Conservation (phyloP, 2,113 vertebrate species). For the Chamaetylas fuelleborni region DNA sequence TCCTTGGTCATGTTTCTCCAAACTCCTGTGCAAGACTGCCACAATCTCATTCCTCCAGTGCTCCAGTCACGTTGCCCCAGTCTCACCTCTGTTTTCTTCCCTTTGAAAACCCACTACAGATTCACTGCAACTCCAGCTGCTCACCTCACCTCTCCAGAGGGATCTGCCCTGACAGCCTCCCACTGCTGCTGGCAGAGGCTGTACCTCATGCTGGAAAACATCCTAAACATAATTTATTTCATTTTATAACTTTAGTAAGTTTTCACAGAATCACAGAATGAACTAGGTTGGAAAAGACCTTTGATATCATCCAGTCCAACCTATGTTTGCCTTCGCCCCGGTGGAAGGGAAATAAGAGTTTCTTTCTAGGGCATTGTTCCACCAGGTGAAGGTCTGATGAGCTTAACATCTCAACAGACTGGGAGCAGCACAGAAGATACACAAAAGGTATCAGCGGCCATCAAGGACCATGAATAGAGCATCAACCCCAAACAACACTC, state of each 20-base stretch:
- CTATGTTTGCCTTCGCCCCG: accelerated
- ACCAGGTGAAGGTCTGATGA: neutral
- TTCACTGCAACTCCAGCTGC: neutral
- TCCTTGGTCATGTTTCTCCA: neutral
- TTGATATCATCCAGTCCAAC: neutral
- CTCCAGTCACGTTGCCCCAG: neutral
- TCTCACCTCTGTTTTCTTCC: neutral
- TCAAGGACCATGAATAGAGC: neutral
- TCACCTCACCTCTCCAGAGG: accelerated
- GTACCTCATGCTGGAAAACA: neutral
- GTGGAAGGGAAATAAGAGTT: neutral
- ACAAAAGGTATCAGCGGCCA: neutral
- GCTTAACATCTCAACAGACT: neutral
- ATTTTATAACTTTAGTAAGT: neutral
- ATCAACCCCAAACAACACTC: neutral
- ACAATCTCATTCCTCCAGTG: neutral
- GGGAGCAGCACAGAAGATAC: neutral
- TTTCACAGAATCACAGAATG: neutral
- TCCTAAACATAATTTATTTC: neutral
- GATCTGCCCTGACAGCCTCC: neutral
- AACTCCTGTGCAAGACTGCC: neutral
- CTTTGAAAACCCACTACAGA: neutral
- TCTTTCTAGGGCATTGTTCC: neutral
- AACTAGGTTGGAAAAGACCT: neutral
- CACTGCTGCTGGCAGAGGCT: neutral